Evolutionary conservation across 1,140 invertebrate species (phyloP).

Genomic region (Neodiprion lecontei): DNA sequence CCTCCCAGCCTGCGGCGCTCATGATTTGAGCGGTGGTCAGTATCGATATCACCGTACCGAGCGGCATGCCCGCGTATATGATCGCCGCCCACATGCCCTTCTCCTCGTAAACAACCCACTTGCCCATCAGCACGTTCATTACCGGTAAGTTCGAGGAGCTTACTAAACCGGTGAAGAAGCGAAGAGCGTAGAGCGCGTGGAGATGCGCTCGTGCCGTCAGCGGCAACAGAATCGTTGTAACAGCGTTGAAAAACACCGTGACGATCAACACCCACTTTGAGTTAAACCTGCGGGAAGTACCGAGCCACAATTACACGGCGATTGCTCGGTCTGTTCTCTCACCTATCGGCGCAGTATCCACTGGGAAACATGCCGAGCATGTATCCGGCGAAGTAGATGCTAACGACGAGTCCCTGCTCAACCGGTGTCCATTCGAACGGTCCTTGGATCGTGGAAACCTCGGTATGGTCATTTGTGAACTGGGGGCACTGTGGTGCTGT

Average conservation of each 20-base stretch:
- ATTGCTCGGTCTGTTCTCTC: conserved; percentile 8
- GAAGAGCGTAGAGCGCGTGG: conserved; percentile 55
- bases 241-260: conserved; percentile 76
- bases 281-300: conserved; percentile 63
- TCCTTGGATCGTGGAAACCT: conserved; percentile 54
- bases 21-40: conserved; percentile 74
- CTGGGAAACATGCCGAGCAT: conserved; percentile 73
- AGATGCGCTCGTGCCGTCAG: conserved; percentile 66
- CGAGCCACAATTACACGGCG: neutral
- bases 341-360: conserved; percentile 65
- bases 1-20: conserved; percentile 72
- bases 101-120: conserved; percentile 58
- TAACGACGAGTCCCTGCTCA: conserved; percentile 75
- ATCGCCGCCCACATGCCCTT: conserved; percentile 63
- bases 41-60: conserved; percentile 81
- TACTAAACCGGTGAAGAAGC: conserved; percentile 67
- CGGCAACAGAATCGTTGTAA: conserved; percentile 75
- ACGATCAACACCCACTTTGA: conserved; percentile 83
- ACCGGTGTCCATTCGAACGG: conserved; percentile 74
- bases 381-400: conserved; percentile 90
- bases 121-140: conserved; percentile 53
- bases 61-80: conserved; percentile 73
- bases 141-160: conserved; percentile 60
- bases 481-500: conserved; percentile 39
- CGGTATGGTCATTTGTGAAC: conserved; percentile 20